Evolutionary conservation across 2,888 invertebrate species (phyloP).

Genomic region (Nephrotoma appendiculata): DNA sequence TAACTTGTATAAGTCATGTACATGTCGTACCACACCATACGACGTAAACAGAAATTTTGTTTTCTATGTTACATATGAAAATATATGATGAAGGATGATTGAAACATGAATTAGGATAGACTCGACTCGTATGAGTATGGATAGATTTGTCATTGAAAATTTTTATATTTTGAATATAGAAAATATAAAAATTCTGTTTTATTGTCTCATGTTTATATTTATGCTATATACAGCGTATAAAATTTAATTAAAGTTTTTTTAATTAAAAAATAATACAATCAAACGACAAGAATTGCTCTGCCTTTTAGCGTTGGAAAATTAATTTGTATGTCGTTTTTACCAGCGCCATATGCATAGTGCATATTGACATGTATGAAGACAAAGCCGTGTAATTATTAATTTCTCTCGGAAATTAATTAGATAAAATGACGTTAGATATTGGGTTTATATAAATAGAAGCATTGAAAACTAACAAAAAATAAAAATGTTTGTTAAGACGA

Average conservation of each 20-base stretch:
- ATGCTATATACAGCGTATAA: background rate
- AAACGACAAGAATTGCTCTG: background rate
- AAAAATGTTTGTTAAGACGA: background rate
- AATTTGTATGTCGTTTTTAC: background rate
- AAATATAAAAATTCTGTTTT: too few relatives aligned
- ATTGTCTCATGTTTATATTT: too few relatives aligned
- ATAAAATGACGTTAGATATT: background rate
- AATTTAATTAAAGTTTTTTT: background rate
- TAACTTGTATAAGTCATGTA: too few relatives aligned
- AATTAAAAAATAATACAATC: background rate
- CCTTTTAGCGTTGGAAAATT: background rate
- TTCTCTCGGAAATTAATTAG: background rate
- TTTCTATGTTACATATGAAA: too few relatives aligned
- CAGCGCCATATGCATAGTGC: background rate
- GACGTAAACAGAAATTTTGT: too few relatives aligned
- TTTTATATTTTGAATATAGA: too few relatives aligned
- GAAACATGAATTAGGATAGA: too few relatives aligned
- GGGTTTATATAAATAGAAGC: background rate
- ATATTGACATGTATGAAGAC: background rate
- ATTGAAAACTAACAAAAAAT: background rate
- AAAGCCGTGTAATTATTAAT: background rate
- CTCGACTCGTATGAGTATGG: too few relatives aligned
- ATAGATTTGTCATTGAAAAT: too few relatives aligned
- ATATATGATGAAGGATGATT: too few relatives aligned
- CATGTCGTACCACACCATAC: too few relatives aligned